These are phyloP conservation scores for Anguilla obscura DNA, from an alignment of 2,797 vertebrate species.

Conservation along the genomic window DNA sequence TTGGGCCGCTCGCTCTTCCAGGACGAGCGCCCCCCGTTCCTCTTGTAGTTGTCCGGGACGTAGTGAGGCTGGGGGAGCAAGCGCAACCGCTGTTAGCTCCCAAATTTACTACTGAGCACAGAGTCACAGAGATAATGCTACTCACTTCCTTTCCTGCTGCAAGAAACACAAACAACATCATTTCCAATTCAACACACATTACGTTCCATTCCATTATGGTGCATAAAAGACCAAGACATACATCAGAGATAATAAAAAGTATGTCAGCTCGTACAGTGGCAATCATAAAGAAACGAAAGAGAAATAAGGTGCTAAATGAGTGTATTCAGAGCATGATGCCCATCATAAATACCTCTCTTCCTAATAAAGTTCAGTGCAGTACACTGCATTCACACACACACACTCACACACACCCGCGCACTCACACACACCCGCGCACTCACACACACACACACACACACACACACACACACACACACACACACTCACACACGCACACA, in stretches of 20 bases:
- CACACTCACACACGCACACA: background rate
- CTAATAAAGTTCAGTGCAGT: background rate
- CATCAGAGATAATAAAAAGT: background rate
- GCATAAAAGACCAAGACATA: background rate
- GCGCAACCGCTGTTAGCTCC: background rate
- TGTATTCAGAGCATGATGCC: background rate
- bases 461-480: background rate
- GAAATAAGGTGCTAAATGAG: background rate
- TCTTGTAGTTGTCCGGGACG: slow-evolving; percentile 83
- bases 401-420: background rate
- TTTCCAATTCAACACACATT: background rate
- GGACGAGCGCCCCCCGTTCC: slow-evolving; percentile 78
- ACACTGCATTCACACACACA: background rate
- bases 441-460: background rate
- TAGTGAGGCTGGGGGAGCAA: slow-evolving; percentile 75
- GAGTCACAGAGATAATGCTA: background rate
- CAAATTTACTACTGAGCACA: background rate
- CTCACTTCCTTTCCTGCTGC: background rate
- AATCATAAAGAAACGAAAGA: background rate
- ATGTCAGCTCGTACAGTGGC: background rate
- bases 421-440: background rate
- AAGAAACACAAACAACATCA: background rate
- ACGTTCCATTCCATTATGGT: background rate
- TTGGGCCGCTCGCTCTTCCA: slow-evolving; percentile 80
- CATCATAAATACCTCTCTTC: background rate